Evolutionary conservation across 2,888 invertebrate genomes (phyloP).

Genomic region (Drosophila antonietae): DNA sequence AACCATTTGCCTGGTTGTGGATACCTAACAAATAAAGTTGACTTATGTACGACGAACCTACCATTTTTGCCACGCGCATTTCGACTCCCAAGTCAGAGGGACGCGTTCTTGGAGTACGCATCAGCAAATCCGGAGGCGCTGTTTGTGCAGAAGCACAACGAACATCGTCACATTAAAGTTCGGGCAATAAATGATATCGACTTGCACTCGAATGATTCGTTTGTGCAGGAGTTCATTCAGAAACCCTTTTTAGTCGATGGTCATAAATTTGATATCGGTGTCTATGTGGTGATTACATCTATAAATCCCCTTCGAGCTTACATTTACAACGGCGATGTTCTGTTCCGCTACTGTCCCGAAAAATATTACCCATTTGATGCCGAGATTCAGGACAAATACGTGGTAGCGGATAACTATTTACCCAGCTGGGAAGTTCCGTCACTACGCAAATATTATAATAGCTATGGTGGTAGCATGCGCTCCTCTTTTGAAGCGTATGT

Average conservation of each 20-base stretch:
- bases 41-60: slow-evolving; percentile 92
- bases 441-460: slow-evolving; percentile 88
- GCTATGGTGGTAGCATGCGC: slow-evolving; percentile 92
- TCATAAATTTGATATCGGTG: slow-evolving; percentile 98
- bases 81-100: slow-evolving; percentile 91
- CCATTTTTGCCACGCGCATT: slow-evolving; percentile 95
- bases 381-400: slow-evolving; percentile 92
- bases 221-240: slow-evolving; percentile 96
- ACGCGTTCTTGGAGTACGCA: slow-evolving; percentile 89
- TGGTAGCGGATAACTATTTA: slow-evolving; percentile 96
- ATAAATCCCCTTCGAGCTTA: slow-evolving; percentile 95
- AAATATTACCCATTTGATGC: slow-evolving; percentile 96
- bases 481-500: slow-evolving; percentile 93
- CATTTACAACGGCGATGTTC: slow-evolving; percentile 94
- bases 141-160: slow-evolving; percentile 97
- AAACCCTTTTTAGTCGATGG: slow-evolving; percentile 96
- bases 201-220: slow-evolving; percentile 89
- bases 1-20: slow-evolving; percentile 98
- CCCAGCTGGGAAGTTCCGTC: slow-evolving; percentile 97
- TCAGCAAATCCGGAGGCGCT: slow-evolving; percentile 88
- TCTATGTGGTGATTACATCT: slow-evolving; percentile 96
- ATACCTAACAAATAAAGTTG: slow-evolving; percentile 96
- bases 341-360: slow-evolving; percentile 95
- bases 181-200: slow-evolving; percentile 89
- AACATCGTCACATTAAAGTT: slow-evolving; percentile 94